A percentile compares a stretch with the other conserved stretches of the same genome.
Evolutionary conservation across 2,888 invertebrate species (phyloP).

Genomic region (Limnephilus rhombicus): DNA sequence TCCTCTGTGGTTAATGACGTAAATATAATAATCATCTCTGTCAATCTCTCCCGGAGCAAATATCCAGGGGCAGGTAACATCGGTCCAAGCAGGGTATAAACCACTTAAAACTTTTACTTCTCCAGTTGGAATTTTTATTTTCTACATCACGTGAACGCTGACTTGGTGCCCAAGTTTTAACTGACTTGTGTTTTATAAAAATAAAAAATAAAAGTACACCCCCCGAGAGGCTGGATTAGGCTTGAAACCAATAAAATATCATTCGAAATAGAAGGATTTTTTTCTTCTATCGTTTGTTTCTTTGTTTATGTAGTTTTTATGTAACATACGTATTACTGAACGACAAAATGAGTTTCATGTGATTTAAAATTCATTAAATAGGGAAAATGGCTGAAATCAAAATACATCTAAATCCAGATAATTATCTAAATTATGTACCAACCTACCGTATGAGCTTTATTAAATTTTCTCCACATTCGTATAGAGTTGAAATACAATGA

Average conservation of each 20-base stretch:
- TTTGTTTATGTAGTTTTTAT: too few relatives aligned
- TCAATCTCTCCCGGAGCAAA: conserved; percentile 43
- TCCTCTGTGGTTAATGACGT: conserved; percentile 10
- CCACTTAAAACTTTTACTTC: conserved; percentile 65
- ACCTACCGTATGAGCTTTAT: not conserved
- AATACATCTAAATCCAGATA: not conserved
- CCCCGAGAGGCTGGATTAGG: conserved; percentile 21
- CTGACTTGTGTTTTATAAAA: conserved; percentile 57
- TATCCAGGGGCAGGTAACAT: conserved; percentile 50
- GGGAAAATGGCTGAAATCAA: not conserved
- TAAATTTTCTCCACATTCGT: not conserved
- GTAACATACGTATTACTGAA: too few relatives aligned
- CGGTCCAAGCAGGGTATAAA: conserved; percentile 62
- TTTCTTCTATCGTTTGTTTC: not conserved
- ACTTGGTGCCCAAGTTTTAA: conserved; percentile 58
- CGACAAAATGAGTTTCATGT: not conserved
- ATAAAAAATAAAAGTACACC: conserved; percentile 42
- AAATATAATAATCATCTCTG: conserved; percentile 52
- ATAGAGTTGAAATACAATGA: not conserved
- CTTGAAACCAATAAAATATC: not conserved
- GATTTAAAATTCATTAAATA: not conserved
- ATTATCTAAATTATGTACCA: not conserved
- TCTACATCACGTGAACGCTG: conserved; percentile 63
- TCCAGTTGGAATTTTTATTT: conserved; percentile 63
- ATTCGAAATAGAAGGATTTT: too few relatives aligned